Conservation (phyloP, 2,113 vertebrate species). For the Oostethus manadensis region DNA sequence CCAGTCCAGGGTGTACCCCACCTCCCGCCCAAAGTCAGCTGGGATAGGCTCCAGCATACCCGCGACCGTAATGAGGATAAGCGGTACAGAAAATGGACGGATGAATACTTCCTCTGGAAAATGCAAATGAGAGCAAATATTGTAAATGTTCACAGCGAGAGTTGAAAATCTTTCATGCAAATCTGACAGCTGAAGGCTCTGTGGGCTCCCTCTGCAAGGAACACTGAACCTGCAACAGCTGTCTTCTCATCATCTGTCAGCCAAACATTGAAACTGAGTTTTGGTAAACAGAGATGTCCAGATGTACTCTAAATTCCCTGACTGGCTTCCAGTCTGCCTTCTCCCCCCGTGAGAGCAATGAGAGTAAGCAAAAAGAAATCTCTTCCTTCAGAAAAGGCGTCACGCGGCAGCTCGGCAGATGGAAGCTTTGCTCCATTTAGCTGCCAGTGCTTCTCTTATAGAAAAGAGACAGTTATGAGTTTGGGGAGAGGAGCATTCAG, state of each 20-base stretch:
- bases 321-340: constrained; percentile 27
- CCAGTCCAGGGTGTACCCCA: too few species aligned
- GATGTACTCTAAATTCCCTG: constrained; percentile 36
- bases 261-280: constrained; percentile 40
- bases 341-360: constrained; percentile 33
- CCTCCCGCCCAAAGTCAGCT: too few species aligned
- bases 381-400: constrained; percentile 31
- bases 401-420: constrained; percentile 47
- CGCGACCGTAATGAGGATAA: too few species aligned
- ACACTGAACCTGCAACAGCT: constrained; percentile 33
- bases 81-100: too few species aligned
- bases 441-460: constrained; percentile 44
- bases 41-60: too few species aligned
- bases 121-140: constrained; percentile 11
- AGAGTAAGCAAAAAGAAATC: constrained; percentile 41
- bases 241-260: constrained; percentile 47
- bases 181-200: constrained; percentile 55
- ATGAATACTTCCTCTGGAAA: constrained; percentile 9
- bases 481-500: constrained; percentile 27
- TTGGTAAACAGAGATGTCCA: constrained; percentile 53
- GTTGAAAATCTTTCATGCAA: constrained; percentile 44
- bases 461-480: constrained; percentile 51
- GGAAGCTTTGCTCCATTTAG: constrained; percentile 63
- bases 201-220: constrained; percentile 37
- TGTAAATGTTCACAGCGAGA: constrained; percentile 6